Percentiles rank a stretch among this genome's conserved stretches.
These are phyloP conservation scores for Ips nitidus DNA, from an alignment of 1,140 invertebrate species.

Conservation along the genomic window DNA sequence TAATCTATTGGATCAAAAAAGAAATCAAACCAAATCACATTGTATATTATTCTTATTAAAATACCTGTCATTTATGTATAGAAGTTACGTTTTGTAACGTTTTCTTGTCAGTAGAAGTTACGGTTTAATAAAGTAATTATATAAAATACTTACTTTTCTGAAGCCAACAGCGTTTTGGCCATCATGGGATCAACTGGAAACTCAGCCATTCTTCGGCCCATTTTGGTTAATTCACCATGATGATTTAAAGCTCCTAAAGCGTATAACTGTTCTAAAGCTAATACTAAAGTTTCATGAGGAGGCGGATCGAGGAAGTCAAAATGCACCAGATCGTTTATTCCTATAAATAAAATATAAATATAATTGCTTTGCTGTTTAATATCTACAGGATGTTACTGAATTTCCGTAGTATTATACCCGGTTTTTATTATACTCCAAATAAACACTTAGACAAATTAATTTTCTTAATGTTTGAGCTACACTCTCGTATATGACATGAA, in stretches of 20 bases:
- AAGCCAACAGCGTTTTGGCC: constrained; percentile 97
- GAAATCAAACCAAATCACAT: too few species aligned
- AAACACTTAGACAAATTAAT: too few species aligned
- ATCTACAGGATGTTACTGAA: neutral
- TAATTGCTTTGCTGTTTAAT: neutral
- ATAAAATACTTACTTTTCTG: constrained; percentile 83
- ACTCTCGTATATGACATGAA: too few species aligned
- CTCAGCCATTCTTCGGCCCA: constrained; percentile 97
- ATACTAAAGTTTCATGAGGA: constrained; percentile 92
- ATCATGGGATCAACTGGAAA: constrained; percentile 99
- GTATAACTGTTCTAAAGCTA: constrained; percentile 97
- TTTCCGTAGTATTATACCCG: too few species aligned
- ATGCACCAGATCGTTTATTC: constrained; percentile 94
- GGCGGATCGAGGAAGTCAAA: constrained; percentile 99
- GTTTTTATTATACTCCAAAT: too few species aligned
- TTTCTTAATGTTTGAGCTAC: too few species aligned
- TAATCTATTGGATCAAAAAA: too few species aligned
- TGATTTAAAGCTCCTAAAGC: constrained; percentile 98
- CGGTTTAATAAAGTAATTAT: neutral
- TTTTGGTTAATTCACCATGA: constrained; percentile 93
- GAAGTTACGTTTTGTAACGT: too few species aligned
- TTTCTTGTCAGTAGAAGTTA: too few species aligned
- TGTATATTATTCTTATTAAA: too few species aligned
- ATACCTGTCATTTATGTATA: too few species aligned
- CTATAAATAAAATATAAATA: constrained; percentile 7